phyloP scores from a whole-genome alignment of 2,888 invertebrate species.

The Oligia fasciuncula region DNA sequence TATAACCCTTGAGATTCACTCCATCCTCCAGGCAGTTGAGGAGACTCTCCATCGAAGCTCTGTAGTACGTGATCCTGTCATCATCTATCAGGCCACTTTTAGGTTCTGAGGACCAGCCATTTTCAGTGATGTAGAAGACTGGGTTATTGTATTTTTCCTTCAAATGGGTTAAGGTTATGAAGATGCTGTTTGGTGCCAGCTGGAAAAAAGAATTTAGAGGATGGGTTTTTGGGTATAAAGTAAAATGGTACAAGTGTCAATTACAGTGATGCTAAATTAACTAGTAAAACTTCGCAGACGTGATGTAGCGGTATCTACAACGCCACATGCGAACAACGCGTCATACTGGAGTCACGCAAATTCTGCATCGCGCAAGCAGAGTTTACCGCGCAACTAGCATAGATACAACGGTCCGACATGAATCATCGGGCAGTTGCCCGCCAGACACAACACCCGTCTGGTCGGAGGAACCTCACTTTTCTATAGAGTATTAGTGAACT shows the following conservation, averaged over 20 bases:
- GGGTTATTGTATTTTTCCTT: slow-evolving; percentile 87
- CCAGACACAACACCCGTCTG: too few species aligned
- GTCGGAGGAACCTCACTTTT: too few species aligned
- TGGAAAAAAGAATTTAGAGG: slow-evolving; percentile 59
- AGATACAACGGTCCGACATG: too few species aligned
- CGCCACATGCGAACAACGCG: too few species aligned
- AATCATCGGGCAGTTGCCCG: too few species aligned
- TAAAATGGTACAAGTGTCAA: background rate
- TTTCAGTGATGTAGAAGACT: slow-evolving; percentile 90
- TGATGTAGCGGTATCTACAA: too few species aligned
- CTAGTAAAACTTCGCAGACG: too few species aligned
- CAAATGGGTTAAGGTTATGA: slow-evolving; percentile 87
- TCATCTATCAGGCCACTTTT: slow-evolving; percentile 80
- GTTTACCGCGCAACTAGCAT: too few species aligned
- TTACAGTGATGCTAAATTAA: too few species aligned
- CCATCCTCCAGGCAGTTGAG: slow-evolving; percentile 85
- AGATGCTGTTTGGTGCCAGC: slow-evolving; percentile 90
- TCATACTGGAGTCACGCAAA: too few species aligned
- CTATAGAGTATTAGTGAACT: too few species aligned
- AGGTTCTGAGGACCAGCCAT: slow-evolving; percentile 87
- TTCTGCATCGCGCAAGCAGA: too few species aligned
- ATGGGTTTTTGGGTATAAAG: background rate
- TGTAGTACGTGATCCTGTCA: slow-evolving; percentile 82
- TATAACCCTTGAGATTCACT: slow-evolving; percentile 85
- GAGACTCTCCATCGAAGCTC: slow-evolving; percentile 82